These are phyloP conservation scores for Zaprionus nigranus DNA, from an alignment of 1,140 invertebrate genomes.

Conservation along the genomic window DNA sequence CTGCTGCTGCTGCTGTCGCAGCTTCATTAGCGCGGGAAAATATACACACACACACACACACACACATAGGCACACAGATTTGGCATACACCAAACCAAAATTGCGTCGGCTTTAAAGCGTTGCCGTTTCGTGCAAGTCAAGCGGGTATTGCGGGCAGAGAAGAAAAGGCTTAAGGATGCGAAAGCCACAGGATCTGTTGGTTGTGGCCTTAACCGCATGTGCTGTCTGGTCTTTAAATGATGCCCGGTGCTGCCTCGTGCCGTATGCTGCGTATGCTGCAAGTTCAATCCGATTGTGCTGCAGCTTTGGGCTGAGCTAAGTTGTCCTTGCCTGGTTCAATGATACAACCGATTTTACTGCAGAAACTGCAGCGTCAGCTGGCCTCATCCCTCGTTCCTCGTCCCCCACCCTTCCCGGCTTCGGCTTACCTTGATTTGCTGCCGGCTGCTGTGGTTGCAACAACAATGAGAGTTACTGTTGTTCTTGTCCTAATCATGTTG, in stretches of 20 bases:
- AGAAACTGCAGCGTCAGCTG: constrained; percentile 34
- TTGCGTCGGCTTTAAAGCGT: constrained; percentile 25
- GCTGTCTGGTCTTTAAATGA: constrained; percentile 6
- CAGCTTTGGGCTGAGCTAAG: constrained; percentile 27
- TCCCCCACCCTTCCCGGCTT: constrained; percentile 18
- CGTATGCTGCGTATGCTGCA: constrained; percentile 3
- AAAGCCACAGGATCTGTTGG: neutral
- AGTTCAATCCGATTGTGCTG: constrained; percentile 39
- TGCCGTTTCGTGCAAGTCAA: constrained; percentile 21
- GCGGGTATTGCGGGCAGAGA: constrained; percentile 28
- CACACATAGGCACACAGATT: neutral
- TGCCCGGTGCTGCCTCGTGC: neutral
- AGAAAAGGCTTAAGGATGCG: constrained; percentile 27
- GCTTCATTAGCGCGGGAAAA: constrained; percentile 12
- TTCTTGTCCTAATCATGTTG: neutral
- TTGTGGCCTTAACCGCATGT: constrained; percentile 12
- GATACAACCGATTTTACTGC: constrained; percentile 35
- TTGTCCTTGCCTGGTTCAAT: constrained; percentile 30
- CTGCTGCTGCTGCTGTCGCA: neutral
- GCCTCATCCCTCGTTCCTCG: constrained; percentile 1
- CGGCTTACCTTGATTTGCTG: constrained; percentile 39
- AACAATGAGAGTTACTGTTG: constrained; percentile 9
- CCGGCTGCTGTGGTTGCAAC: constrained; percentile 21
- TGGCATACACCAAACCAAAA: neutral
- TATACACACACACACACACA: neutral